Evolutionary conservation across 2,797 vertebrate species (phyloP).

Genomic region (Cynodonichthys magdalenae): DNA sequence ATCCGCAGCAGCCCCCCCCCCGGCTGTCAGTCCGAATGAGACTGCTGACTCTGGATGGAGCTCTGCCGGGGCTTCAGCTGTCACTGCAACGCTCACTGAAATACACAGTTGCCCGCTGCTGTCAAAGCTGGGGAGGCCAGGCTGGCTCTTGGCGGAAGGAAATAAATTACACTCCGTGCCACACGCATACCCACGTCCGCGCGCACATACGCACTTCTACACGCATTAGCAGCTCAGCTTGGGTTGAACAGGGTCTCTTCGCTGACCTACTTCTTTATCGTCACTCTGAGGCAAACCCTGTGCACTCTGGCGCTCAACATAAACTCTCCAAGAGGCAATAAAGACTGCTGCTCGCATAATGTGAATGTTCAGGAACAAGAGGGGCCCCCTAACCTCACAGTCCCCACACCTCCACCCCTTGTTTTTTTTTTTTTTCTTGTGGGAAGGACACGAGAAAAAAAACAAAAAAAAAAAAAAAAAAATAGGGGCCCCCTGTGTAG

Average conservation of each 20-base stretch:
- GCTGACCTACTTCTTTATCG: slow-evolving; percentile 75
- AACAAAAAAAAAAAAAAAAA: slow-evolving; percentile 73
- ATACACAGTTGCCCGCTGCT: slow-evolving; percentile 29
- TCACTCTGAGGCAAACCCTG: slow-evolving; percentile 46
- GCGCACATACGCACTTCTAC: slow-evolving; percentile 1
- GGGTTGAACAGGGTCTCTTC: slow-evolving; percentile 61
- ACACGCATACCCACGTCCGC: slow-evolving; percentile 45
- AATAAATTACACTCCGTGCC: slow-evolving; percentile 56
- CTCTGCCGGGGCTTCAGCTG: slow-evolving; percentile 41
- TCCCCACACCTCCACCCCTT: background rate
- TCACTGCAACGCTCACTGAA: slow-evolving; percentile 17
- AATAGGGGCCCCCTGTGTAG: slow-evolving; percentile 57
- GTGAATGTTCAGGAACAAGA: slow-evolving; percentile 48
- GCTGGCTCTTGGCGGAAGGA: slow-evolving; percentile 64
- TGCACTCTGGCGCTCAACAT: slow-evolving; percentile 32
- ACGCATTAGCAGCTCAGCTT: slow-evolving; percentile 39
- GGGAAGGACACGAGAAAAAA: slow-evolving; percentile 58
- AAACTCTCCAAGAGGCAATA: slow-evolving; percentile 34
- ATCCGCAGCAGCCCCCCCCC: background rate
- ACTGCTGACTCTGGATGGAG: slow-evolving; percentile 58
- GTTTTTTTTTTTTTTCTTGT: slow-evolving; percentile 36
- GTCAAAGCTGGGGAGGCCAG: slow-evolving; percentile 66
- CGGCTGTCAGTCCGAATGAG: slow-evolving; percentile 52
- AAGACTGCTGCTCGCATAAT: slow-evolving; percentile 26
- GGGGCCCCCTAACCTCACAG: slow-evolving; percentile 31